Evolutionary conservation across 2,888 invertebrate species (phyloP).

Genomic region (Hybos culiciformis): DNA sequence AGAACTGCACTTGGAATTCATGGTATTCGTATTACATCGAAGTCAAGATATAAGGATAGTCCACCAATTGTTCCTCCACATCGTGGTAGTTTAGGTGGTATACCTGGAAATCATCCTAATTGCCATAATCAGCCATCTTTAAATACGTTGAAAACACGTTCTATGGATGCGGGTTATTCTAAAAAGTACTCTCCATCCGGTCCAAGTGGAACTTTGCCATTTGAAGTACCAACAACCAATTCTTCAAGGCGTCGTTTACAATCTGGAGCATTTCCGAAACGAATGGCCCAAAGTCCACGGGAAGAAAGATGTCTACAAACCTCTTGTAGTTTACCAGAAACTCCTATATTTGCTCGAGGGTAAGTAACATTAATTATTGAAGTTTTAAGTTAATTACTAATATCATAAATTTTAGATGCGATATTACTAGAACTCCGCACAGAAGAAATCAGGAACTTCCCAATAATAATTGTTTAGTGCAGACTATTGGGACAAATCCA

Average conservation of each 20-base stretch:
- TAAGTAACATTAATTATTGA: constrained; percentile 13
- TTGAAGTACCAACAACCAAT: constrained; percentile 45
- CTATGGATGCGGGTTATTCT: constrained; percentile 70
- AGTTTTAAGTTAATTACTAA: background rate
- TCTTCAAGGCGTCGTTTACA: constrained; percentile 34
- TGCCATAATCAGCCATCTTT: constrained; percentile 36
- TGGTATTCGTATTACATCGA: constrained; percentile 12
- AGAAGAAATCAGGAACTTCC: constrained; percentile 41
- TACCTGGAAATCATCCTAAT: background rate
- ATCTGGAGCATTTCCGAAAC: constrained; percentile 35
- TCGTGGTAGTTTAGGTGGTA: constrained; percentile 33
- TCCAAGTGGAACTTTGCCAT: constrained; percentile 51
- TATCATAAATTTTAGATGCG: constrained; percentile 38
- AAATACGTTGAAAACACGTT: constrained; percentile 67
- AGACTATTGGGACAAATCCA: constrained; percentile 12
- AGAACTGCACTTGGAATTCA: constrained; percentile 14
- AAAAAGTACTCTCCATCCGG: constrained; percentile 42
- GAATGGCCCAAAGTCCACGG: constrained; percentile 41
- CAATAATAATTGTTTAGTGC: constrained; percentile 29
- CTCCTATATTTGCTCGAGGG: constrained; percentile 73
- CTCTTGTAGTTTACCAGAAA: constrained; percentile 77
- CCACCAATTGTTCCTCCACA: constrained; percentile 65
- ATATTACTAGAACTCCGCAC: constrained; percentile 71
- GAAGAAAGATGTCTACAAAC: constrained; percentile 59
- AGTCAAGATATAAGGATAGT: constrained; percentile 16